A percentile compares a stretch with the other conserved stretches of the same genome.
phyloP scores from a whole-genome alignment of 1,140 invertebrate genomes.

The Dreissena rostriformis region DNA sequence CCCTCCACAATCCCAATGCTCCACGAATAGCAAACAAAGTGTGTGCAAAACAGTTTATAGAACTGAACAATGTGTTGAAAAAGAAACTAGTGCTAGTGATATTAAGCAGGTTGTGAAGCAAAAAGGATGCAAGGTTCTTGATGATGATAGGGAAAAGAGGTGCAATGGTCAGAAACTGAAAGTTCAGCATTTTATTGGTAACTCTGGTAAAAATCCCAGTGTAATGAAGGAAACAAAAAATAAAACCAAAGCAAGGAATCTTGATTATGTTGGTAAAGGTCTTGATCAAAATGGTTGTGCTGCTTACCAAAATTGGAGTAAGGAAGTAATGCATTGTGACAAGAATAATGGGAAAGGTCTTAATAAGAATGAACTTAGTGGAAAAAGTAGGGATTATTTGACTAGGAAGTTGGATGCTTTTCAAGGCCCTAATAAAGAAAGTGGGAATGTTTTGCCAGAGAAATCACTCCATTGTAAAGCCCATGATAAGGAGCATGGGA shows the following conservation, averaged over 20 bases:
- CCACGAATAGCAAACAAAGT: not conserved
- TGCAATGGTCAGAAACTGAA: not conserved
- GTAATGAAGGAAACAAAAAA: not conserved
- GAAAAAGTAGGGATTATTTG: too few relatives aligned
- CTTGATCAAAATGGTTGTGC: too few relatives aligned
- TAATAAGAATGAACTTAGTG: too few relatives aligned
- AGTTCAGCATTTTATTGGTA: not conserved
- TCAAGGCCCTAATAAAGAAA: too few relatives aligned
- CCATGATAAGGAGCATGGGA: too few relatives aligned
- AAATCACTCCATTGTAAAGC: too few relatives aligned
- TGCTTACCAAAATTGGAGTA: too few relatives aligned
- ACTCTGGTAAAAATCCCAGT: not conserved
- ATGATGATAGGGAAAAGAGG: not conserved
- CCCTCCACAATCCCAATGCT: not conserved
- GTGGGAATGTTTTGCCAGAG: too few relatives aligned
- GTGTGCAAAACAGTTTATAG: not conserved
- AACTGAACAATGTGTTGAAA: not conserved
- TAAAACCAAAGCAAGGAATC: not conserved
- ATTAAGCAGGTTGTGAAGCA: not conserved
- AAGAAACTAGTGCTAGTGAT: not conserved
- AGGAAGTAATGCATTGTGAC: too few relatives aligned
- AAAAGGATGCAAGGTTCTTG: not conserved
- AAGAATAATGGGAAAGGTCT: too few relatives aligned
- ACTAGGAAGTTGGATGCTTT: too few relatives aligned
- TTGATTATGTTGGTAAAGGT: not conserved